Percentiles rank a stretch among this genome's conserved stretches.
phyloP scores from a whole-genome alignment of 2,797 vertebrate species.

The Lates japonicus region DNA sequence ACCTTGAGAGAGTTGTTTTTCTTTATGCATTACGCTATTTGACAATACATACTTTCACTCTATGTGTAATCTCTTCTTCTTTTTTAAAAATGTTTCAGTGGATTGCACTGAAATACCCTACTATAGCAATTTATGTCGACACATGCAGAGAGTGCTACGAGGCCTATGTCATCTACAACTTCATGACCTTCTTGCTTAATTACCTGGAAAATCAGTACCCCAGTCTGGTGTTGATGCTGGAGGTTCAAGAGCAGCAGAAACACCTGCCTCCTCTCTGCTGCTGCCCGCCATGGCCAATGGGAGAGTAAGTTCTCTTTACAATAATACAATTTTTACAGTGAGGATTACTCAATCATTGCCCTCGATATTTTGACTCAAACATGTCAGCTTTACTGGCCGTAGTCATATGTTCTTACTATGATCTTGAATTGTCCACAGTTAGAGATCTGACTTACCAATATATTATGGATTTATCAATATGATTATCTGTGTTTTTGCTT shows the following conservation, averaged over 20 bases:
- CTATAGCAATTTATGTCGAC: conserved; percentile 98
- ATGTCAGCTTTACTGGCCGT: not conserved
- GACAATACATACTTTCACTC: not conserved
- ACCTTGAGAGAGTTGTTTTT: too few species aligned
- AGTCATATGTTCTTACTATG: not conserved
- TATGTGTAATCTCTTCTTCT: not conserved
- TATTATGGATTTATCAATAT: not conserved
- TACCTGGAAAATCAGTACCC: conserved; percentile 96
- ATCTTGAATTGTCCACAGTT: not conserved
- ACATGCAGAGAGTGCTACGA: conserved; percentile 99
- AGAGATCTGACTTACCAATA: not conserved
- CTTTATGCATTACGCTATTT: not conserved
- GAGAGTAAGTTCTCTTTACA: conserved; percentile 92
- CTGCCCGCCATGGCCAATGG: conserved; percentile 97
- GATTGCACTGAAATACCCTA: conserved; percentile 96
- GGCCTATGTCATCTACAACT: conserved; percentile 99
- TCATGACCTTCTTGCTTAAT: conserved; percentile 98
- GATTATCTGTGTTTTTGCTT: not conserved
- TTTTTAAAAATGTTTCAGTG: too few species aligned
- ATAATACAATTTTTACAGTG: not conserved
- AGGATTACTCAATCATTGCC: not conserved
- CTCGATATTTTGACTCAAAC: not conserved
- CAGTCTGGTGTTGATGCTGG: conserved; percentile 95
- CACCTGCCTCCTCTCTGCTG: conserved; percentile 97
- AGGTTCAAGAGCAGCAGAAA: conserved; percentile 97